Conservation (phyloP, 2,797 vertebrate genomes). For the Adrianichthys oophorus region DNA sequence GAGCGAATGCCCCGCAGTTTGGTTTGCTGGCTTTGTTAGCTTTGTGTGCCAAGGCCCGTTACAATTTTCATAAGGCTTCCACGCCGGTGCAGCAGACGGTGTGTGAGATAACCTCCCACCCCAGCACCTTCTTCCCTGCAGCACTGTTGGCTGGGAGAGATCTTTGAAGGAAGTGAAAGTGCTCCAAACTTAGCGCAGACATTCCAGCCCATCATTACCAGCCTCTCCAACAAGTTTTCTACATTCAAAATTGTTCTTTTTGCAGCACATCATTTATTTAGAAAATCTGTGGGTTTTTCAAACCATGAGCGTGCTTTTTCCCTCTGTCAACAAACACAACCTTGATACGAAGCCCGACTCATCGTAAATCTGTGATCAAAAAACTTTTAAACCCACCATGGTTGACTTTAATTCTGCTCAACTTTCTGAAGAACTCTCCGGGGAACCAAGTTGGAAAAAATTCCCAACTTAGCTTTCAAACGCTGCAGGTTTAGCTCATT, state of each 20-base stretch:
- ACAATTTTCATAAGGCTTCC: constrained; percentile 40
- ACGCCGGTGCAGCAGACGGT: constrained; percentile 37
- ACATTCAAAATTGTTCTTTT: not conserved
- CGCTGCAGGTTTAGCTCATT: too few species aligned
- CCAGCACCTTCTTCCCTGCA: constrained; percentile 24
- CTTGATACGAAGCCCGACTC: not conserved
- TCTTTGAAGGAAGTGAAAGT: constrained; percentile 21
- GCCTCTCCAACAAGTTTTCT: constrained; percentile 1
- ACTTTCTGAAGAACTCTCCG: constrained; percentile 1
- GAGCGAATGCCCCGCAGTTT: constrained; percentile 27
- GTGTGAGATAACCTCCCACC: constrained; percentile 57
- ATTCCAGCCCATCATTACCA: constrained; percentile 18
- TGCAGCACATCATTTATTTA: not conserved
- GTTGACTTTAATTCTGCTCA: constrained; percentile 11
- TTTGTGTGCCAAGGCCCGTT: constrained; percentile 40
- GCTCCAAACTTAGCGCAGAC: constrained; percentile 12
- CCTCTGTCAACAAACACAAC: not conserved
- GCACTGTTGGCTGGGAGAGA: constrained; percentile 12
- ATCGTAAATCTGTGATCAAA: constrained; percentile 1
- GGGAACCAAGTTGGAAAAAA: constrained; percentile 1
- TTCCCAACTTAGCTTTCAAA: constrained; percentile 16
- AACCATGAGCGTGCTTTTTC: not conserved
- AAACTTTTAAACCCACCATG: constrained; percentile 12
- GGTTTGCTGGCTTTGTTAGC: constrained; percentile 54
- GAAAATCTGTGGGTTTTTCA: not conserved